Conservation (phyloP, 2,888 invertebrate species). For the Rhaphigaster nebulosa region DNA sequence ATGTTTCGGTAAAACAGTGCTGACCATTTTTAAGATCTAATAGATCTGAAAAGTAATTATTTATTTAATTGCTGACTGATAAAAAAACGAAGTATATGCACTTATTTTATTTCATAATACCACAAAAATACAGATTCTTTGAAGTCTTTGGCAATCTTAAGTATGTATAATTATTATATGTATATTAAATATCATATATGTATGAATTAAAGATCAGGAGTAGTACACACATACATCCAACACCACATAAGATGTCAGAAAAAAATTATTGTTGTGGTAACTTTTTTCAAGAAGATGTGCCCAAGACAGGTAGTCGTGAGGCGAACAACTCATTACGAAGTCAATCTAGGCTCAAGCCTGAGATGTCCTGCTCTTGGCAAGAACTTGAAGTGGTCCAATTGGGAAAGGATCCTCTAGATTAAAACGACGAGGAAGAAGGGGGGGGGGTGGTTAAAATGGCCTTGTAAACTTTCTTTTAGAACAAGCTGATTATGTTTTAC, state of each 20-base stretch:
- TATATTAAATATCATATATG: too few species aligned
- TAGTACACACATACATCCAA: neutral
- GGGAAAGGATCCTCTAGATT: conserved; percentile 7
- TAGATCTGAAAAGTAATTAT: too few species aligned
- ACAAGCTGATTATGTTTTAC: neutral
- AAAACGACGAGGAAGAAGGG: neutral
- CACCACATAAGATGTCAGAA: neutral
- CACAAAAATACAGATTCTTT: too few species aligned
- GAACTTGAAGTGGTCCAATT: conserved; percentile 9
- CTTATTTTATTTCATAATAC: too few species aligned
- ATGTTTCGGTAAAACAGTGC: too few species aligned
- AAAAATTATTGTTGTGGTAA: neutral
- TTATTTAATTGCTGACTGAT: too few species aligned
- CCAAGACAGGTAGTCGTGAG: neutral
- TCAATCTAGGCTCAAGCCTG: conserved; percentile 20
- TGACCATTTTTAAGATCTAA: too few species aligned
- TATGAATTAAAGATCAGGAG: too few species aligned
- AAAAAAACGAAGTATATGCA: too few species aligned
- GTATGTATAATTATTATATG: too few species aligned
- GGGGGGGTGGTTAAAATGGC: neutral
- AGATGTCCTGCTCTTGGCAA: conserved; percentile 11
- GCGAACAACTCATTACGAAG: conserved; percentile 39
- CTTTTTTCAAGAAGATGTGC: neutral
- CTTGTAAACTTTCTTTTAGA: neutral
- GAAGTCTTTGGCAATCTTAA: too few species aligned